Evolutionary conservation across 1,140 invertebrate species (phyloP), one percentile per base, ranked within the genome.

Genomic region (Pemphigus obesinymphae): DNA sequence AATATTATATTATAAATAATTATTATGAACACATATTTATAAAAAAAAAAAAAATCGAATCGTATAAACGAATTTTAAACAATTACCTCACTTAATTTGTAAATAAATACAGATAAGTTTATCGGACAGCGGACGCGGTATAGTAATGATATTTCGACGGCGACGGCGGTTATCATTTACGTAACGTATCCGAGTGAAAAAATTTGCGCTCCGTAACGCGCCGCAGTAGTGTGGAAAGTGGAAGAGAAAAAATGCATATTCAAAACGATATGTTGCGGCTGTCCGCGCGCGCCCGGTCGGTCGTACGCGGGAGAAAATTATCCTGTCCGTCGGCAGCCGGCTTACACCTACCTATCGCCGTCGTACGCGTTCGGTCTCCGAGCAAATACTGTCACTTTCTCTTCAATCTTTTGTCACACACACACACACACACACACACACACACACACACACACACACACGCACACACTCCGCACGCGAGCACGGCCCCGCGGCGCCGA

Each of bases 331-430:
- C 66, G 13, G 34, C 31, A 1, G 4, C 10, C 66, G 66, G 20
- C 66, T 2, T 48, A 48, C 45, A 15, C n/a, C n/a, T n/a, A n/a
- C n/a, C n/a, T n/a, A n/a, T n/a, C n/a, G n/a, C 66, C 66, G 66
- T 53, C 29, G 7, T 5, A 58, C 75, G 48, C 75, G 75, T 40
- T 78, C 75, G 55, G 53, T 63, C 50, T 63, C n/a, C 76, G 34
- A 80, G 48, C 55, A 11, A 61, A 63, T 34, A 80, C 76, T 80
- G 76, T 80, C 76, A 80, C 76, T 80, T 80, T 80, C 76, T 58
- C 76, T 80, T 63, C 76, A 63, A 63, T 43, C 53, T 80, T 45
- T 63, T 80, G 53, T 58, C 55, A 55, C 50, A 6, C 31, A 7
- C 48, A 26, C 29, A 26, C 0, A 48, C 48, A 40, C 73, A 50